Percentiles rank a stretch among this genome's conserved stretches.
phyloP scores from a whole-genome alignment of 2,888 invertebrate species.

The Uropetala carovei region DNA sequence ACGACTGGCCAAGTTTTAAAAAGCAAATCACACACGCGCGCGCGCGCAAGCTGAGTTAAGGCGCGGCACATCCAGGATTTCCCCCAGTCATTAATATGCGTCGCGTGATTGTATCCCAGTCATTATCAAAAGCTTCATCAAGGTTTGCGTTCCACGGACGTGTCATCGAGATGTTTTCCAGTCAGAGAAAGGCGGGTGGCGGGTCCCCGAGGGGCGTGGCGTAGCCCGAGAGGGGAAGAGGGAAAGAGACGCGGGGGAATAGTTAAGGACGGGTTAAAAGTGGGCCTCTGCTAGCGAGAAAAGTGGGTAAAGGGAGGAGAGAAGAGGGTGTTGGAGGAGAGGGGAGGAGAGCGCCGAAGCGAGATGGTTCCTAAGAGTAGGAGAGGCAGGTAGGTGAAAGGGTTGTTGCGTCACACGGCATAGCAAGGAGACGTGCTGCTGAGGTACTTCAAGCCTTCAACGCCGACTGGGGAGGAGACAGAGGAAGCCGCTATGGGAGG shows the following conservation, averaged over 20 bases:
- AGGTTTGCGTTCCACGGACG: conserved; percentile 28
- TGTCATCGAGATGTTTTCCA: conserved; percentile 26
- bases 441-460: too few relatives aligned
- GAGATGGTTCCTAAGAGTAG: too few relatives aligned
- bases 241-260: not conserved
- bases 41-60: not conserved
- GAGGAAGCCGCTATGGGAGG: not conserved
- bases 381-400: not conserved
- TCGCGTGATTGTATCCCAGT: conserved; percentile 24
- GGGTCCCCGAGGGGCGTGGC: not conserved
- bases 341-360: not conserved
- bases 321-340: not conserved
- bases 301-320: not conserved
- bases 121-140: conserved; percentile 32
- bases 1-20: not conserved
- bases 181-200: not conserved
- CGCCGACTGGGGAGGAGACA: too few relatives aligned
- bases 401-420: conserved; percentile 17
- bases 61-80: conserved; percentile 20
- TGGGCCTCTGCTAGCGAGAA: too few relatives aligned
- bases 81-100: conserved; percentile 9
- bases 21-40: not conserved
- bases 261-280: not conserved
- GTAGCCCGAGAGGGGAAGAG: not conserved
- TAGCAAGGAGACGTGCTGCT: not conserved